phyloP scores from a whole-genome alignment of 2,797 vertebrate genomes.

The Nannoperca australis region DNA sequence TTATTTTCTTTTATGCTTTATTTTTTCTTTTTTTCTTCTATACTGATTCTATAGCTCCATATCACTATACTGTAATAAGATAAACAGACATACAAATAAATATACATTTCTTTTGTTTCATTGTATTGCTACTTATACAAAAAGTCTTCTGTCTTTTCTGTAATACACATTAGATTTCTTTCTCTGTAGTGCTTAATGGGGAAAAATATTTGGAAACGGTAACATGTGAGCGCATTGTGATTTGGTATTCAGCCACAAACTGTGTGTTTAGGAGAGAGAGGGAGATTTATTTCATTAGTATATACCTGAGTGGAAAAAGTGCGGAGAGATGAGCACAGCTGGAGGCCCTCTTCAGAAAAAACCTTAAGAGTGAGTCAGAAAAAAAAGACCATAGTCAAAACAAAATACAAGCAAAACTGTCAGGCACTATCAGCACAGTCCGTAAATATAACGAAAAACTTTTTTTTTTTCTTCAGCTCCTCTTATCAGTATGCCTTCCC shows the following conservation, averaged over 20 bases:
- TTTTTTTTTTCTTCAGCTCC: conserved; percentile 24
- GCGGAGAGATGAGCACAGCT: conserved; percentile 90
- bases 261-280: background rate
- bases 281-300: conserved; percentile 3
- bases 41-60: background rate
- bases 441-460: conserved; percentile 28
- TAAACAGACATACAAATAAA: no score
- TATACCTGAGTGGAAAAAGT: conserved; percentile 92
- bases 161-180: background rate
- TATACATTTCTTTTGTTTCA: background rate
- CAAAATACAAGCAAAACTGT: conserved; percentile 8
- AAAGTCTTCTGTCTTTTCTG: background rate
- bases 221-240: background rate
- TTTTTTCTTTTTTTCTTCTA: background rate
- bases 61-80: background rate
- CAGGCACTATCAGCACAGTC: background rate
- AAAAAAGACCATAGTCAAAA: conserved; percentile 15
- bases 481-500: conserved; percentile 46
- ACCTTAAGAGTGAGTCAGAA: conserved; percentile 82
- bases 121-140: background rate
- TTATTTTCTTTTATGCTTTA: background rate
- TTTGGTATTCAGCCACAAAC: conserved; percentile 3
- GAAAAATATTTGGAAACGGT: conserved; percentile 2
- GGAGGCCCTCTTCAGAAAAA: conserved; percentile 93
- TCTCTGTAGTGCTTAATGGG: background rate